phyloP scores from a whole-genome alignment of 1,140 invertebrate species.

The Bombus sylvicola region DNA sequence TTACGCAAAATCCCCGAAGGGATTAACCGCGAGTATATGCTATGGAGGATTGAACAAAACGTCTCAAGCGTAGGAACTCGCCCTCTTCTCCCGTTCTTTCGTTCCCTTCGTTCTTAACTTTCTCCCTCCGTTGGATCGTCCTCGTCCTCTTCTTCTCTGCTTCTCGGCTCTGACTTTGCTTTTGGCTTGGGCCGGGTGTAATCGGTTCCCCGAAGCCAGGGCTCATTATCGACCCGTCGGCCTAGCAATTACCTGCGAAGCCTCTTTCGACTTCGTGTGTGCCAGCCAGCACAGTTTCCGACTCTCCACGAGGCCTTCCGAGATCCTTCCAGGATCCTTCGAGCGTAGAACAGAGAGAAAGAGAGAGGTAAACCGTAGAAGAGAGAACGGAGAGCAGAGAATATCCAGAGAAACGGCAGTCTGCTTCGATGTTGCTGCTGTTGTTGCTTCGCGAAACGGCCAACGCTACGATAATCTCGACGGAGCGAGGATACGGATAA shows the following conservation, averaged over 20 bases:
- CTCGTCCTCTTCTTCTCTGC: conserved; percentile 46
- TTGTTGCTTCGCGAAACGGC: conserved; percentile 3
- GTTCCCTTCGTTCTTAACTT: conserved; percentile 39
- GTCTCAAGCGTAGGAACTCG: background rate
- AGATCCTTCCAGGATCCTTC: conserved; percentile 60
- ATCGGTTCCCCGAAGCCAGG: conserved; percentile 83
- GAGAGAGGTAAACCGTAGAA: conserved; percentile 4
- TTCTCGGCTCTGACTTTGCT: conserved; percentile 74
- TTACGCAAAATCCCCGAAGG: background rate
- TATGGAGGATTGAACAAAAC: conserved; percentile 26
- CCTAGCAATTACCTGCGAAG: conserved; percentile 83
- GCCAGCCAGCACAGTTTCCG: conserved; percentile 71
- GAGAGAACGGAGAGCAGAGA: conserved; percentile 9
- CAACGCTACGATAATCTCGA: conserved; percentile 36
- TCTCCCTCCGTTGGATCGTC: conserved; percentile 42
- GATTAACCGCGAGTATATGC: background rate
- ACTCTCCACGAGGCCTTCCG: conserved; percentile 68
- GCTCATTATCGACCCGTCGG: conserved; percentile 84
- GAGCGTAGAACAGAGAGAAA: conserved; percentile 33
- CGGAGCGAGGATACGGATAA: conserved; percentile 29
- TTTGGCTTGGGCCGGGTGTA: conserved; percentile 81
- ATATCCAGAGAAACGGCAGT: conserved; percentile 31
- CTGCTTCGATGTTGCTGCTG: background rate
- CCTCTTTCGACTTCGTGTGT: conserved; percentile 76
- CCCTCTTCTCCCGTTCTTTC: conserved; percentile 16